Conservation (phyloP, 2,888 invertebrate species). For the Cephonodes hylas region DNA sequence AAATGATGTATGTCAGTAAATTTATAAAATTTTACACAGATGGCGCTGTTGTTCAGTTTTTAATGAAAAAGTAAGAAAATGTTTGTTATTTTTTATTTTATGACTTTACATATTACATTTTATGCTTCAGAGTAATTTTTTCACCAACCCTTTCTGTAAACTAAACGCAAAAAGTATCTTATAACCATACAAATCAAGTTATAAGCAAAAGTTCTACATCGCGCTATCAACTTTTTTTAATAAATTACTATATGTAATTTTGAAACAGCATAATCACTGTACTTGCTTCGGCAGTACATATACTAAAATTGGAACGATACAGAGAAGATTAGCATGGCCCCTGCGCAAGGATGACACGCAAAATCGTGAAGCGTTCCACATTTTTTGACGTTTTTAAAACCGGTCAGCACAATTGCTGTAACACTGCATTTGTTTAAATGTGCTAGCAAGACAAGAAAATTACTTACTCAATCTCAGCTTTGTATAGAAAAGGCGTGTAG, state of each 20-base stretch:
- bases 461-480: too few relatives aligned
- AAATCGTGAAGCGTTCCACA: constrained; percentile 59
- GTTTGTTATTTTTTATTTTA: neutral
- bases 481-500: too few relatives aligned
- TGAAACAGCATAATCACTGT: neutral
- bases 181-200: neutral
- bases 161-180: neutral
- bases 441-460: too few relatives aligned
- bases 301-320: constrained; percentile 63
- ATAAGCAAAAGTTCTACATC: constrained; percentile 21
- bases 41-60: neutral
- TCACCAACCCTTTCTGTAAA: too few relatives aligned
- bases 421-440: neutral
- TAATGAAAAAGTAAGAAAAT: neutral
- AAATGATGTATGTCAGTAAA: neutral
- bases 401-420: too few relatives aligned
- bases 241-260: constrained; percentile 17
- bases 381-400: constrained; percentile 35
- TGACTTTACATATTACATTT: neutral
- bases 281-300: constrained; percentile 62
- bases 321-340: constrained; percentile 61
- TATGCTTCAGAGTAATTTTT: neutral
- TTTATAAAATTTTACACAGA: neutral
- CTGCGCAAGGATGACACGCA: constrained; percentile 63
- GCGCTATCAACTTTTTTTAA: constrained; percentile 21